Percentiles rank a stretch among this genome's conserved stretches.
Conservation (phyloP, 2,888 invertebrate genomes). For the Polydrusus pterygomalis region DNA sequence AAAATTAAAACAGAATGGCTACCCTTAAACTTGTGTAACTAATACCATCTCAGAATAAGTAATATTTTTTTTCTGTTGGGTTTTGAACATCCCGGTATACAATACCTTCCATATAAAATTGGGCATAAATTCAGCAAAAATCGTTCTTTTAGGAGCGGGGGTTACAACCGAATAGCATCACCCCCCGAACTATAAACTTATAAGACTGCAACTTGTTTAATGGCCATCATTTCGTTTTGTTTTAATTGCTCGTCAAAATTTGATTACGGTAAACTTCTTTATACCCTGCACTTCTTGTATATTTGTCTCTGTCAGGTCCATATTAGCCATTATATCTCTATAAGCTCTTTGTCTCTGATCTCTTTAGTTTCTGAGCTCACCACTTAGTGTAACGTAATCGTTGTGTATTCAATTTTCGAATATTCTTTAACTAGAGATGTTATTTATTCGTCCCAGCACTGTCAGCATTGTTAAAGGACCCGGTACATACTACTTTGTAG, state of each 20-base stretch:
- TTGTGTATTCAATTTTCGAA: too few species aligned
- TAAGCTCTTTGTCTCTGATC: constrained; percentile 3
- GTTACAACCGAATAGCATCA: constrained; percentile 55
- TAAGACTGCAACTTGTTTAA: constrained; percentile 69
- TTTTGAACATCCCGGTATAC: not conserved
- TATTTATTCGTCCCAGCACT: too few species aligned
- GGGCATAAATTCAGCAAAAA: constrained; percentile 39
- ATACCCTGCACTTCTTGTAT: constrained; percentile 63
- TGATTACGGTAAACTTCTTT: constrained; percentile 71
- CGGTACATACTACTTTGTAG: not conserved
- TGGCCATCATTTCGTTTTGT: constrained; percentile 71
- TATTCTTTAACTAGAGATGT: too few species aligned
- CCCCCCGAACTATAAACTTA: constrained; percentile 67
- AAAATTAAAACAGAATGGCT: too few species aligned
- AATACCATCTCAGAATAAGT: too few species aligned
- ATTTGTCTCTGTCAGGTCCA: constrained; percentile 57
- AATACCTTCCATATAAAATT: constrained; percentile 36
- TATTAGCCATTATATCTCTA: constrained; percentile 46
- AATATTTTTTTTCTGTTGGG: too few species aligned
- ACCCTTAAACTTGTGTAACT: too few species aligned
- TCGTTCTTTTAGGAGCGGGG: constrained; percentile 50
- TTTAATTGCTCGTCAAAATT: constrained; percentile 73
- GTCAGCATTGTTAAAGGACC: not conserved
- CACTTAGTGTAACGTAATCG: too few species aligned
- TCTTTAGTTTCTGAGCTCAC: too few species aligned